Base-by-base conservation (phyloP, 2,113 vertebrate species). In the Heterotis niloticus region DNA sequence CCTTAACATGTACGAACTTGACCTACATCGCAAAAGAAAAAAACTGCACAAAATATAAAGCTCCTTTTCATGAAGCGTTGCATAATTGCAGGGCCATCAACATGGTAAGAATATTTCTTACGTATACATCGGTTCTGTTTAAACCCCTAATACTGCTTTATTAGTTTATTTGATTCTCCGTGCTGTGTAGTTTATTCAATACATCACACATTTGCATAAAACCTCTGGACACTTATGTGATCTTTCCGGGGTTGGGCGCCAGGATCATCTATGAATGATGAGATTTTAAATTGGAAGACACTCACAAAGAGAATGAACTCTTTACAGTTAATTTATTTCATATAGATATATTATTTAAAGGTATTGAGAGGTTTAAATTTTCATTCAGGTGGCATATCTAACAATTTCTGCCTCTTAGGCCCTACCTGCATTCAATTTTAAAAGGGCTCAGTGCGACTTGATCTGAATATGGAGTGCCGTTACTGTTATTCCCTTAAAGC, bases 241-340 rank as follows among this genome's bases (percentile, higher is more conserved):
- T 92, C 89, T 89, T 90, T 91, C 87, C 90, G 90, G 90, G 59
- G 26, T 11, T 85, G 86, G 91, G 92, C 90, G 91, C 91, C 91
- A 87, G 92, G 88, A 92, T 92, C 90, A 92, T 91, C 92, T 92
- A 90, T 87, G 91, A 93, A 92, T 93, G 93, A 93, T 93, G 92
- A 93, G 92, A 93, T 93, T 93, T 93, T 93, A 93, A 92, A 93
- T 93, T 93, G 91, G 91, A 89, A 93, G 91, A 93, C 92, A 92
- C 90, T 93, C 92, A 88, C 88, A 92, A 89, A 92, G 92, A 93
- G 91, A 92, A 91, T 88, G 90, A 92, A 86, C 89, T 90, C 90
- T 93, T 92, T 93, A 93, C 90, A 91, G 89, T 91, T 92, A 92
- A 93, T 93, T 93, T 91, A 92, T 92, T 92, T 91, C 90, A 92